These are phyloP conservation scores for Notospermus geniculatus DNA, from an alignment of 1,140 invertebrate species.

Conservation along the genomic window DNA sequence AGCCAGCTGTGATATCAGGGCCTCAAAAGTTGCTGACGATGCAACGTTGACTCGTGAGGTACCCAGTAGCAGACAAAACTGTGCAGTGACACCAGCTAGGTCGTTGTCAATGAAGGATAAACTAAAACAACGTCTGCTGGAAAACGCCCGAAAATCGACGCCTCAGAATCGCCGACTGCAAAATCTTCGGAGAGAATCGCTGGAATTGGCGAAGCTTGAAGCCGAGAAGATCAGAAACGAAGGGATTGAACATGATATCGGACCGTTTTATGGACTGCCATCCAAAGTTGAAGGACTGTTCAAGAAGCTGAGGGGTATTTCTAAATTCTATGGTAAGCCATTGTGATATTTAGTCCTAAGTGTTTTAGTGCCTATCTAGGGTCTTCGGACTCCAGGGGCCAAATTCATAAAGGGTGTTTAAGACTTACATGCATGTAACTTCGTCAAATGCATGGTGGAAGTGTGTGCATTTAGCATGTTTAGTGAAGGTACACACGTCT, in stretches of 20 bases:
- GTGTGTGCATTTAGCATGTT: no score
- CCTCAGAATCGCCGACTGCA: constrained; percentile 23
- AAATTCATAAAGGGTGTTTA: no score
- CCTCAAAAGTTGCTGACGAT: no score
- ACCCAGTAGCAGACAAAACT: no score
- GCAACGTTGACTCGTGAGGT: no score
- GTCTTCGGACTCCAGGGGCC: no score
- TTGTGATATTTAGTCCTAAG: background rate
- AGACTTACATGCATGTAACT: no score
- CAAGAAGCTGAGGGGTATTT: constrained; percentile 67
- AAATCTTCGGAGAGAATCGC: constrained; percentile 25
- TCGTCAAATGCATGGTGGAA: no score
- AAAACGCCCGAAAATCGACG: constrained; percentile 30
- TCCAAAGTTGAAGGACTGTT: constrained; percentile 65
- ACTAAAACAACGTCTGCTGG: constrained; percentile 34
- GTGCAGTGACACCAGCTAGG: constrained; percentile 4
- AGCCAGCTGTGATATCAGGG: no score
- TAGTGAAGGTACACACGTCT: no score
- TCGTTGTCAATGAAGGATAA: constrained; percentile 32
- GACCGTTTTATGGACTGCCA: constrained; percentile 72
- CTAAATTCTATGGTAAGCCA: constrained; percentile 42
- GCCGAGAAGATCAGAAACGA: constrained; percentile 30
- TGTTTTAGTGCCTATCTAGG: no score
- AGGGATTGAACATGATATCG: constrained; percentile 29
- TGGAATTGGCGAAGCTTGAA: constrained; percentile 25